Percentiles rank a stretch among this genome's conserved stretches.
These are phyloP conservation scores for Anoplophora glabripennis DNA, from an alignment of 1,140 invertebrate genomes.

Conservation along the genomic window DNA sequence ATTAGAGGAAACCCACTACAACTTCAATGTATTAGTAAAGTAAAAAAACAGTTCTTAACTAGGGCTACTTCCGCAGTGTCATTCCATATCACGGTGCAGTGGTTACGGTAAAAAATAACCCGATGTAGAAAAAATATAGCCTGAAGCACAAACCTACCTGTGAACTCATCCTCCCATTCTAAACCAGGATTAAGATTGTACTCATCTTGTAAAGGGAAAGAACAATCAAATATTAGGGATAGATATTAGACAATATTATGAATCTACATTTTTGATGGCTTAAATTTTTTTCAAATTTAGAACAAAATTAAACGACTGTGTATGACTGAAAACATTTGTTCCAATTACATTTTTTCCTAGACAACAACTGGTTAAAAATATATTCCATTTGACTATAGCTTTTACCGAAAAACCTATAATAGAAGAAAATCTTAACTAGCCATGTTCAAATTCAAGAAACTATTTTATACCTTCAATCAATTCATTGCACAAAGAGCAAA, in stretches of 20 bases:
- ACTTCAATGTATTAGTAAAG: neutral
- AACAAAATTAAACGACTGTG: no score
- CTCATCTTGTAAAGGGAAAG: slow-evolving; percentile 77
- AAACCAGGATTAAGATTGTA: slow-evolving; percentile 99
- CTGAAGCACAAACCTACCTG: slow-evolving; percentile 81
- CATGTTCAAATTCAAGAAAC: no score
- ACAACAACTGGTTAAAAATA: no score
- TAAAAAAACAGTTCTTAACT: neutral
- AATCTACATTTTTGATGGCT: slow-evolving; percentile 9
- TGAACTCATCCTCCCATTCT: slow-evolving; percentile 99
- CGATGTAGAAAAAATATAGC: slow-evolving; percentile 14
- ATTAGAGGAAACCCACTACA: neutral
- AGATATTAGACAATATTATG: slow-evolving; percentile 10
- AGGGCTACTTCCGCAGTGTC: neutral
- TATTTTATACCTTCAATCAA: no score
- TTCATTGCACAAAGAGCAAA: no score
- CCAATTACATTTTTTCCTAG: neutral
- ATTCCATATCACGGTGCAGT: no score
- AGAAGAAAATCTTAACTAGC: no score
- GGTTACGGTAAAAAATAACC: neutral
- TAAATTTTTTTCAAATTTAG: neutral
- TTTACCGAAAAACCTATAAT: no score
- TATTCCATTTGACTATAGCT: no score
- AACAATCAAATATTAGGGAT: slow-evolving; percentile 36
- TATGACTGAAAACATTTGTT: no score